Base-by-base conservation (phyloP, 2,797 vertebrate species). In the Tarsius wallacei region DNA sequence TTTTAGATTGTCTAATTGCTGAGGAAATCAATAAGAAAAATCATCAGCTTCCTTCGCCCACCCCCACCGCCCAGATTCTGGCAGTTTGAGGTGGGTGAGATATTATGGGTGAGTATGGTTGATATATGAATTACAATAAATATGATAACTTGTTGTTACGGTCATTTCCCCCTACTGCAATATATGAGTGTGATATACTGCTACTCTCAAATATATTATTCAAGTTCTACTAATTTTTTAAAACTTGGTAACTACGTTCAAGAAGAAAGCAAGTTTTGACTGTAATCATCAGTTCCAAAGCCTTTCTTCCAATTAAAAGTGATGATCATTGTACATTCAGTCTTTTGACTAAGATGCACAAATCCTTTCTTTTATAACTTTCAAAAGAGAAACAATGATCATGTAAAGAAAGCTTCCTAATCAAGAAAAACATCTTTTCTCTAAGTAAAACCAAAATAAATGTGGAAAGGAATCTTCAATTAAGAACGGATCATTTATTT, bases 401-500 rank as follows among this genome's bases (percentile, higher is more conserved):
- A 93, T 82, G 4, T 42, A 78, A 91, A 85, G 17, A 74, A 80
- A 81, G 13, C 5, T 83, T 84, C 95, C 89, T 96, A 97, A 96
- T 78, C 84, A 88, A 97, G 83, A 90, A 81, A 92, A 96, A 92
- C 64, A 51, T 1, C 91, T 86, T 81, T 97, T 88, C 64, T 71
- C 73, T 71, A 93, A 95, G 94, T 64, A 92, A 96, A 97, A 83
- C 93, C 93, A 91, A 96, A 96, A 89, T 85, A 64, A 87, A 97
- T 97, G 71, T 97, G 10, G 89, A 85, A 55, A 93, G 33, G 2
- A 98, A 98, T 74, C 13, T 87, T 89, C 80, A 97, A 93, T 98
- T 97, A 96, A 59, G 2, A 78, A 97, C 0, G 22, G 93, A 92
- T 97, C 97, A 93, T 97, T 98, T 98, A 82, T 96, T 98, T 89